These are phyloP conservation scores for Amphimallon solstitiale DNA, from an alignment of 2,888 invertebrate genomes.

Conservation along the genomic window DNA sequence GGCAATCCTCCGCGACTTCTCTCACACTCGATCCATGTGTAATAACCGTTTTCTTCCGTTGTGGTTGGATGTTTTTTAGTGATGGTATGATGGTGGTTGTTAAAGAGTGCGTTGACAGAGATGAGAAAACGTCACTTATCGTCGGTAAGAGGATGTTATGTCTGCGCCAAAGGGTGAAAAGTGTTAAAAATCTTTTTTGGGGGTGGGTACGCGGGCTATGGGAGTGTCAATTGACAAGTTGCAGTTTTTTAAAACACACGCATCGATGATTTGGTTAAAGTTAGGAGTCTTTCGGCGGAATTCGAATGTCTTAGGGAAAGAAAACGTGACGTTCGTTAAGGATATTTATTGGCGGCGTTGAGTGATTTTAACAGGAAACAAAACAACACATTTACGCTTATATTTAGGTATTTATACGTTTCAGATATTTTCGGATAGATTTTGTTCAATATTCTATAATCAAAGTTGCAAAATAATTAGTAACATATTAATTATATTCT, in stretches of 20 bases:
- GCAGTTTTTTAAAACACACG: constrained; percentile 43
- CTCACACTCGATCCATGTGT: constrained; percentile 23
- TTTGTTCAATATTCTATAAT: too few relatives aligned
- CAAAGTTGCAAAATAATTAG: too few relatives aligned
- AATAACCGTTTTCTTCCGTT: constrained; percentile 35
- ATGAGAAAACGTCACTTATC: constrained; percentile 31
- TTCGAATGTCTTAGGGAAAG: constrained; percentile 9
- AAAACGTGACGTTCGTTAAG: constrained; percentile 35
- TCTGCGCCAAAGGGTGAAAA: constrained; percentile 55
- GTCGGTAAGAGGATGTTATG: constrained; percentile 55
- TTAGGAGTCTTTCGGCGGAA: constrained; percentile 23
- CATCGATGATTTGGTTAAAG: constrained; percentile 26
- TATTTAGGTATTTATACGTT: constrained; percentile 35
- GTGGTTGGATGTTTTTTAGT: not conserved
- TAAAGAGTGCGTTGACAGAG: constrained; percentile 31
- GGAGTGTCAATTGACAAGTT: constrained; percentile 54
- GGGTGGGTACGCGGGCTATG: too few relatives aligned
- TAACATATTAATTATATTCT: too few relatives aligned
- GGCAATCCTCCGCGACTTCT: constrained; percentile 21
- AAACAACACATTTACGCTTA: constrained; percentile 26
- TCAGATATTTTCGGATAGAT: not conserved
- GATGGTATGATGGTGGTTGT: constrained; percentile 1
- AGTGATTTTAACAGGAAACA: constrained; percentile 36
- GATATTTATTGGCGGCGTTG: constrained; percentile 35
- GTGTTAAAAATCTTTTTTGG: constrained; percentile 51